Evolutionary conservation across 2,888 invertebrate genomes (phyloP).

Genomic region (Ashinkailepas kermadecensis): DNA sequence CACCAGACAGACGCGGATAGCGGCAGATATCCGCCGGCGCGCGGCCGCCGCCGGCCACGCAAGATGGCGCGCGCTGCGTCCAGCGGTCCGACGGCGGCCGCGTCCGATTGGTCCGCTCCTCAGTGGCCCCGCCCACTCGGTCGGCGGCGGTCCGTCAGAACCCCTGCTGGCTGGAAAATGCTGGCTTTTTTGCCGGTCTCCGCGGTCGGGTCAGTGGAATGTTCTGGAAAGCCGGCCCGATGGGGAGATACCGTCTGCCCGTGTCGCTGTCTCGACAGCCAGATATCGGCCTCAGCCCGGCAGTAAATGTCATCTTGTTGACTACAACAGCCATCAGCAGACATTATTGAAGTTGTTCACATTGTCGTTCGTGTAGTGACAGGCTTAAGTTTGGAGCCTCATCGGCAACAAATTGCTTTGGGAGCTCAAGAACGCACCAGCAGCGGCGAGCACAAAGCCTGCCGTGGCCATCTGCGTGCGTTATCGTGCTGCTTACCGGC

Average conservation of each 20-base stretch:
- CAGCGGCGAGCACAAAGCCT: too few species aligned
- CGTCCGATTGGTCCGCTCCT: conserved; percentile 4
- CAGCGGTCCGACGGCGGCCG: neutral
- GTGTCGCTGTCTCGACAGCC: neutral
- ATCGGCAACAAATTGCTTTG: too few species aligned
- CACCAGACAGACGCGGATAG: neutral
- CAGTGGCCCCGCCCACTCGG: conserved; percentile 10
- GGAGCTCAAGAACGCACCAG: too few species aligned
- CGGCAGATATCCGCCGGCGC: neutral
- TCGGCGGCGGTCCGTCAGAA: neutral
- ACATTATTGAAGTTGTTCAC: neutral
- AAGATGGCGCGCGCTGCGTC: conserved; percentile 7
- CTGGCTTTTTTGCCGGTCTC: neutral
- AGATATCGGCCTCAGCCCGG: neutral
- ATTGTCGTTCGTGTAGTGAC: neutral
- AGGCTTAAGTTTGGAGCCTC: neutral
- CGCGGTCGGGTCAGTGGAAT: neutral
- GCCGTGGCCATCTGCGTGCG: neutral
- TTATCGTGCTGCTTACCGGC: neutral
- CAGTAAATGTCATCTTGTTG: conserved; percentile 3
- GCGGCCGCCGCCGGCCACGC: neutral
- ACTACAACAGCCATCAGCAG: neutral
- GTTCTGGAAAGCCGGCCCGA: conserved; percentile 6
- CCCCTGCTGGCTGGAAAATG: conserved; percentile 10
- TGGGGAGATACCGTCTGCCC: neutral